These are phyloP conservation scores for Globodera rostochiensis DNA, from an alignment of 1,140 invertebrate species.

Conservation along the genomic window DNA sequence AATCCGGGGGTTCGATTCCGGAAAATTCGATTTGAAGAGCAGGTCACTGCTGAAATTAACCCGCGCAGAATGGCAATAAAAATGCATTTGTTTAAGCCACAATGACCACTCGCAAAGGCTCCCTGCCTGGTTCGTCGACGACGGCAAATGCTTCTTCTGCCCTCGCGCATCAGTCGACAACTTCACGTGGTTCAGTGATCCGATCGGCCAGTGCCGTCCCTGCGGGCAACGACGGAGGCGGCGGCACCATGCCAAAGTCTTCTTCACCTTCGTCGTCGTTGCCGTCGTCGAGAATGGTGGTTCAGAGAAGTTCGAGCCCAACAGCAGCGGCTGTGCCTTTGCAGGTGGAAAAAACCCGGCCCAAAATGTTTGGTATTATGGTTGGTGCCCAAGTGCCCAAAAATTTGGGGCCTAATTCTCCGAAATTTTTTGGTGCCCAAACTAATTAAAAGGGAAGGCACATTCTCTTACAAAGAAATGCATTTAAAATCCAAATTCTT, in stretches of 20 bases:
- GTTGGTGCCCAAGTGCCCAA: too few relatives aligned
- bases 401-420: too few relatives aligned
- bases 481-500: too few relatives aligned
- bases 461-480: too few relatives aligned
- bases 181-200: not conserved
- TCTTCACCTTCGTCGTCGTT: not conserved
- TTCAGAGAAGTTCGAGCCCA: not conserved
- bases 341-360: slow-evolving; percentile 1
- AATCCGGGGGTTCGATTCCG: too few relatives aligned
- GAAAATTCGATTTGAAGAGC: too few relatives aligned
- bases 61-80: not conserved
- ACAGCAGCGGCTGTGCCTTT: not conserved
- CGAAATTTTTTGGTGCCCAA: too few relatives aligned
- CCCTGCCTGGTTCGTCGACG: not conserved
- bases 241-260: not conserved
- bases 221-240: not conserved
- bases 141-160: not conserved
- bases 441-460: too few relatives aligned
- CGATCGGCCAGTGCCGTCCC: not conserved
- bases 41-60: too few relatives aligned
- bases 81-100: slow-evolving; percentile 1
- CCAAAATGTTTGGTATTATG: too few relatives aligned
- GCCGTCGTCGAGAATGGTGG: not conserved
- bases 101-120: not conserved
- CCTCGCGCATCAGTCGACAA: not conserved